Evolutionary conservation across 2,113 vertebrate species (phyloP).

Genomic region (Pedetes capensis): DNA sequence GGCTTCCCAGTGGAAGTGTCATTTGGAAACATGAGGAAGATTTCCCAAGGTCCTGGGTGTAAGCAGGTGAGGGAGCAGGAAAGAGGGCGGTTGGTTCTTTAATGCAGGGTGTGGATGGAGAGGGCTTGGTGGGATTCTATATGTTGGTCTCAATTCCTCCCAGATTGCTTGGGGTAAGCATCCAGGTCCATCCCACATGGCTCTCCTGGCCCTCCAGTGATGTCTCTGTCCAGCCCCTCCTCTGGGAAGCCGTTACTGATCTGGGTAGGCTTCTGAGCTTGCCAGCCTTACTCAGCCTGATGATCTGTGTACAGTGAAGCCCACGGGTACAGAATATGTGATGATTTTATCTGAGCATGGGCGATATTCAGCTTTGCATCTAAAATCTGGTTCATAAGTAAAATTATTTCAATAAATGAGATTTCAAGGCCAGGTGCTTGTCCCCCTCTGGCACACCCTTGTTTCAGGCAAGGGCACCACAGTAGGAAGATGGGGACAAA

Average conservation of each 20-base stretch:
- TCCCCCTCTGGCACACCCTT: background rate
- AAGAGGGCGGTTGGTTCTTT: background rate
- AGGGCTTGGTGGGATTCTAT: background rate
- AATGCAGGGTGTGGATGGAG: too few species aligned
- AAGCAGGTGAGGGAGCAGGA: background rate
- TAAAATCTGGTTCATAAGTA: background rate
- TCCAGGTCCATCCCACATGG: too few species aligned
- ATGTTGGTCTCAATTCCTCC: background rate
- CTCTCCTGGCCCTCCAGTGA: background rate
- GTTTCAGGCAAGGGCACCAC: background rate
- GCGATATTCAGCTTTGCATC: background rate
- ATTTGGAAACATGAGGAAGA: background rate
- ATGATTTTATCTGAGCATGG: background rate
- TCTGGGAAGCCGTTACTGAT: background rate
- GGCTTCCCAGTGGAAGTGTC: background rate
- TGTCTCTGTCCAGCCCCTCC: background rate
- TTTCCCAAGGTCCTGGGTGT: background rate
- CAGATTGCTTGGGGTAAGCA: background rate
- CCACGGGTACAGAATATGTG: background rate
- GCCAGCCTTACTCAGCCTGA: accelerated
- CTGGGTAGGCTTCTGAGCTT: background rate
- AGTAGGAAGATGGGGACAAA: background rate
- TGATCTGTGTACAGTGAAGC: background rate
- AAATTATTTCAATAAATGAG: slow-evolving; percentile 54
- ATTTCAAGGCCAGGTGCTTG: slow-evolving; percentile 1